Conservation (phyloP, 2,113 vertebrate genomes). For the Dendrocopos noguchii region DNA sequence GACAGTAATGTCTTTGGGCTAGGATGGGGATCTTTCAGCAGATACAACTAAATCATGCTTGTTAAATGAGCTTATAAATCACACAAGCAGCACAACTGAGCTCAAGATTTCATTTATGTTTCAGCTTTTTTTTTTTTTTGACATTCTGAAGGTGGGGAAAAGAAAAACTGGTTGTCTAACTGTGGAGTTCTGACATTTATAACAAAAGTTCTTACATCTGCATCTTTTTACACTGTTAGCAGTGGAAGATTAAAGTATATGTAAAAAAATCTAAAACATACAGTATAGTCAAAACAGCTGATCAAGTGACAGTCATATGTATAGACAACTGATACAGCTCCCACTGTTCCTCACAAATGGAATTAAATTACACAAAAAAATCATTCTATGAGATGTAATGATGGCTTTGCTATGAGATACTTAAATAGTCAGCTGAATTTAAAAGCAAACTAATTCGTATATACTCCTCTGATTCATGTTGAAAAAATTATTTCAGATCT, state of each 20-base stretch:
- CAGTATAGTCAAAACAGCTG: background rate
- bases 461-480: background rate
- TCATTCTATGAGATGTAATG: background rate
- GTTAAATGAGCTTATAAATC: slow-evolving; percentile 56
- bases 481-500: slow-evolving; percentile 22
- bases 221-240: background rate
- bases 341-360: background rate
- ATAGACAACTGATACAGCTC: background rate
- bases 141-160: background rate
- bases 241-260: background rate
- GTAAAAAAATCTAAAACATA: slow-evolving; percentile 1
- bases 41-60: slow-evolving; percentile 46
- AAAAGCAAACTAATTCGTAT: slow-evolving; percentile 18
- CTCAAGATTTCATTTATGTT: slow-evolving; percentile 15
- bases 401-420: background rate
- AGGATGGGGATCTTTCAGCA: slow-evolving; percentile 45
- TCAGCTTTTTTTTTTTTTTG: background rate
- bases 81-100: background rate
- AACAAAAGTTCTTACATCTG: background rate
- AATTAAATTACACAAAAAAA: slow-evolving; percentile 4
- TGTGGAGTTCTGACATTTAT: slow-evolving; percentile 4
- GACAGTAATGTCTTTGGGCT: slow-evolving; percentile 60
- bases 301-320: background rate
- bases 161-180: slow-evolving; percentile 17
- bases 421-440: background rate